Evolutionary conservation across 2,113 vertebrate genomes (phyloP).

Genomic region (Trematomus loennbergii): DNA sequence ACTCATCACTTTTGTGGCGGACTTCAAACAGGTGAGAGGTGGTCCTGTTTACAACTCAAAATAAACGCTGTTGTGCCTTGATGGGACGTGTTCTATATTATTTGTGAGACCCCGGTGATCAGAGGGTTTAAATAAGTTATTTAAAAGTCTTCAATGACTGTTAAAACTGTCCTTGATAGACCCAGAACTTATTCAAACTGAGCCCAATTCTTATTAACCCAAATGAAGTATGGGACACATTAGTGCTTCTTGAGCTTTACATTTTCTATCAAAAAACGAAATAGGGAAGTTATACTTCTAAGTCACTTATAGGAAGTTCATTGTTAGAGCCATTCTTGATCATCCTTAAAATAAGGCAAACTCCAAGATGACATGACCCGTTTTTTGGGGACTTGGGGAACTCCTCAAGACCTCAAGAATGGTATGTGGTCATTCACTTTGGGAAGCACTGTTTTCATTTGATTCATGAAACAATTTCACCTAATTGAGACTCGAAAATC

Average conservation of each 20-base stretch:
- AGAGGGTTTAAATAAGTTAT: not conserved
- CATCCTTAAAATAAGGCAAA: not conserved
- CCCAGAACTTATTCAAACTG: not conserved
- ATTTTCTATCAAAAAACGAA: too few relatives aligned
- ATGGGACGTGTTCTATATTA: not conserved
- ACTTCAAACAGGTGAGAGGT: slow-evolving; percentile 92
- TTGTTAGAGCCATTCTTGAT: not conserved
- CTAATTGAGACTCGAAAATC: not conserved
- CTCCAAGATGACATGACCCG: not conserved
- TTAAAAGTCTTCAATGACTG: not conserved
- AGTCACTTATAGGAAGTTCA: not conserved
- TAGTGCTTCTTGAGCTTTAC: not conserved
- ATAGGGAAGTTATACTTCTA: too few relatives aligned
- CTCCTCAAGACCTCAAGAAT: not conserved
- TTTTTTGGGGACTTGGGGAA: not conserved
- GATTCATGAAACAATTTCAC: not conserved
- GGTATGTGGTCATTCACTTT: not conserved
- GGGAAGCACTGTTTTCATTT: not conserved
- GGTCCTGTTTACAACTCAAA: not conserved
- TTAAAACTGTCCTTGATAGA: not conserved
- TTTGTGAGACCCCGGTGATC: not conserved
- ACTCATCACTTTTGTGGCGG: slow-evolving; percentile 91
- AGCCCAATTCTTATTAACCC: not conserved
- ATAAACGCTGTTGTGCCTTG: not conserved
- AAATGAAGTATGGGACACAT: not conserved